Conservation (phyloP, 2,797 vertebrate species). For the Botia almorhae region DNA sequence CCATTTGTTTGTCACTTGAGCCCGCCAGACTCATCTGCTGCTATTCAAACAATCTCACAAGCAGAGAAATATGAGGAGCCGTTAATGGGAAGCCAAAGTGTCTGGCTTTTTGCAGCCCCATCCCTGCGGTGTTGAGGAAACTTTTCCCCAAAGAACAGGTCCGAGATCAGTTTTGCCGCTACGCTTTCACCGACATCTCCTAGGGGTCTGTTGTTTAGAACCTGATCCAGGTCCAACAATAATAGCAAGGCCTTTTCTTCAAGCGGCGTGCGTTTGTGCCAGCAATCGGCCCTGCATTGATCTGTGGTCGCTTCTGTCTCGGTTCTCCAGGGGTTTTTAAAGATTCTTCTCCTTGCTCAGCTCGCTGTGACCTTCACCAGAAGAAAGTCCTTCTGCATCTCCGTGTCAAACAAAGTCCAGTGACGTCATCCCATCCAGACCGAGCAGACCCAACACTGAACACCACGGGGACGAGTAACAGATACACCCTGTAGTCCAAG, state of each 20-base stretch:
- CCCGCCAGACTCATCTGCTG: constrained; percentile 48
- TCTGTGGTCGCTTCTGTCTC: constrained; percentile 68
- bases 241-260: constrained; percentile 60
- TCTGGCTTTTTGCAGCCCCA: constrained; percentile 48
- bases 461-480: constrained; percentile 59
- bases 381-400: constrained; percentile 59
- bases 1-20: constrained; percentile 52
- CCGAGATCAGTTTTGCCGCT: constrained; percentile 45
- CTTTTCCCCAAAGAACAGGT: constrained; percentile 50
- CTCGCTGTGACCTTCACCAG: constrained; percentile 77
- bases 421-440: constrained; percentile 72
- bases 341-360: constrained; percentile 64
- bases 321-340: constrained; percentile 65
- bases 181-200: constrained; percentile 37
- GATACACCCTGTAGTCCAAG: constrained; percentile 58
- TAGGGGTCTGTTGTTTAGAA: constrained; percentile 49
- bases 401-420: constrained; percentile 62
- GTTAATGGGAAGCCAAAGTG: constrained; percentile 61
- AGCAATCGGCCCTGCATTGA: constrained; percentile 72
- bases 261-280: constrained; percentile 61
- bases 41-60: constrained; percentile 46
- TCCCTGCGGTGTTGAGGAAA: constrained; percentile 46
- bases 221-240: constrained; percentile 63
- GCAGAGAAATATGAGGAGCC: constrained; percentile 54
- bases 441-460: constrained; percentile 62